Evolutionary conservation across 2,113 vertebrate genomes (phyloP), one percentile per base, ranked within the genome.

Genomic region (Lophochroa leadbeateri): DNA sequence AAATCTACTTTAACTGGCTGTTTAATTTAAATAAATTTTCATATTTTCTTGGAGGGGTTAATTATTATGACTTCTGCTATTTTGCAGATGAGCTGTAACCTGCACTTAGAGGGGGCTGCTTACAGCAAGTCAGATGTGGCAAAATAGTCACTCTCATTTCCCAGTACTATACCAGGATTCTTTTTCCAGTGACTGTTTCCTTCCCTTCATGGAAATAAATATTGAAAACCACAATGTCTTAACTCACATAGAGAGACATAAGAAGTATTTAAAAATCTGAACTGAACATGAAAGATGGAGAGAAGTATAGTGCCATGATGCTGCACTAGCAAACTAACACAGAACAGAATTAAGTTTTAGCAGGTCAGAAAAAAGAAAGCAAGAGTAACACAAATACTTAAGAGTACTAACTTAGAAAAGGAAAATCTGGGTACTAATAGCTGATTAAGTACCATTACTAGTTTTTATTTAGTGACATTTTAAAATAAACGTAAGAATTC

Each of bases 51-150:
- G 28, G 43, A 58, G 46, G 39, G 39, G 69, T 88, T 80, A 88
- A 92, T 91, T 91, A 88, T 81, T 41, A 71, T 58, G 69, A n/a
- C 19, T 94, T 75, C 69, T 94, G 69, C 39, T 91, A 71, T 79
- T 95, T 65, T 82, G 57, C 55, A 41, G 41, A 67, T 78, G 79
- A 75, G 46, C 64, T 83, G 21, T 20, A 47, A 83, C 53, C 41
- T 80, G 70, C 3, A 2, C 82, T 87, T 39, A n/a, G 29, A 57
- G 47, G 17, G 79, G 10, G 41, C 23, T 79, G 49, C 49, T 31
- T 67, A 39, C 24, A 92, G 29, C 28, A 57, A 80, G 21, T 52
- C 67, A 94, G 15, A 80, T 15, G 50, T 1, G 2, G 81, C 25
- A 82, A n/a, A 91, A 84, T 25, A 84, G 29, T 28, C 61, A n/a